Base-by-base conservation (phyloP, 2,797 vertebrate species). In the Selene dorsalis region DNA sequence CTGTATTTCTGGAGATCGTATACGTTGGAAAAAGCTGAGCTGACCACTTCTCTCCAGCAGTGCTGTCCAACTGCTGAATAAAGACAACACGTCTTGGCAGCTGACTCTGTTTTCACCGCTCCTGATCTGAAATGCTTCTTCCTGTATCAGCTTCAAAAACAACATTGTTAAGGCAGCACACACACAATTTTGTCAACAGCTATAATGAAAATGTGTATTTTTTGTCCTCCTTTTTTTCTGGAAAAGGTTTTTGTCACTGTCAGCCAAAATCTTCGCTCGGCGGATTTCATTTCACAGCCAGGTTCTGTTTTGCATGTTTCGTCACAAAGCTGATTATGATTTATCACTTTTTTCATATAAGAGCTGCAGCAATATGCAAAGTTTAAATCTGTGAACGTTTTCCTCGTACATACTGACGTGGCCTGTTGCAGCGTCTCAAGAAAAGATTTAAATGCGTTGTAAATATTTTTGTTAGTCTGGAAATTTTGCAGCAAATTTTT, bases 21-120 rank as follows among this genome's bases (percentile, higher is more conserved):
- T 73, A 24, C 35, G 9, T 26, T 11, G 45, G 32, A 86, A 83
- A 85, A 62, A 82, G 87, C 91, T 85, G 86, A 90, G 75, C 58
- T 68, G 87, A 84, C 80, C 77, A 74, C 78, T 91, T 91, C 78
- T 78, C 61, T 62, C 38, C 77, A 59, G 76, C 69, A 38, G 60
- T 5, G 8, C 48, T 65, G 87, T 83, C 83, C 79, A 84, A 84
- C 70, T 88, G 87, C 87, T 91, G 87, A 88, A 84, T 16, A 50
- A 62, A 81, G 87, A 85, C 70, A 74, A 87, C 88, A 16, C 24
- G 8, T 66, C 72, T 75, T 82, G 78, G 83, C 91, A 71, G 75
- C 56, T 11, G 13, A 7, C 72, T 83, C 68, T 4, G 64, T 47
- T 82, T 87, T 84, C 39, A 83, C 82, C 83, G 56, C 55, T 9